Evolutionary conservation across 1,140 invertebrate species (phyloP), one percentile per base, ranked within the genome.

Genomic region (Drosophila bocki): DNA sequence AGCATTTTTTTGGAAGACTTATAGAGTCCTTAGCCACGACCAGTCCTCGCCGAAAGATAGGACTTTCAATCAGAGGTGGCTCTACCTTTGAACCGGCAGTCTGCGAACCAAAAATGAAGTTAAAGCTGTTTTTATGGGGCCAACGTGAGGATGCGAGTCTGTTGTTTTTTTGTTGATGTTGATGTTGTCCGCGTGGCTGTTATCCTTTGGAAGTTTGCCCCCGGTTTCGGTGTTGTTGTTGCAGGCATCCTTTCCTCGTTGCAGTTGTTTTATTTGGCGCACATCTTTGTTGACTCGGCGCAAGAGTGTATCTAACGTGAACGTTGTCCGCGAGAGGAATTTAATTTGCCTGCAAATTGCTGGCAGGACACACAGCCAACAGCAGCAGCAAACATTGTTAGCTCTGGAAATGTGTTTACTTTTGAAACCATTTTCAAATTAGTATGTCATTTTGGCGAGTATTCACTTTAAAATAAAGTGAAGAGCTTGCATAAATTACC

Each of bases 261-360:
- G 61, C 62, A 64, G 67, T 61, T 69, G 64, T 72, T 85, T 75
- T 83, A 85, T 84, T 85, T 74, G 82, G 64, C 68, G 80, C 56
- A 80, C 84, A 83, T 83, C 80, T 88, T 88, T 87, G 83, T 87
- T 88, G 78, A 88, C 72, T 83, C 79, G 62, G 62, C 69, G 71
- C 53, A 53, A 48, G 51, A 75, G 78, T 80, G 83, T 87, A 76
- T 72, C 80, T 75, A 82, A 75, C 80, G 68, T 58, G 59, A 62
- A 69, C 79, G 42, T 58, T 75, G 68, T 68, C 63, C 63, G 50
- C 70, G 51, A 48, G 53, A 83, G 84, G 71, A 87, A 87, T 87
- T 87, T 88, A 77, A 87, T 87, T 87, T 87, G 47, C 62, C 79
- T 65, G 75, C 82, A 75, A 78, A 62, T 59, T 58, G 53, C 56